These are phyloP conservation scores for Tympanoctomys barrerae DNA, from an alignment of 2,797 vertebrate species.

Conservation along the genomic window DNA sequence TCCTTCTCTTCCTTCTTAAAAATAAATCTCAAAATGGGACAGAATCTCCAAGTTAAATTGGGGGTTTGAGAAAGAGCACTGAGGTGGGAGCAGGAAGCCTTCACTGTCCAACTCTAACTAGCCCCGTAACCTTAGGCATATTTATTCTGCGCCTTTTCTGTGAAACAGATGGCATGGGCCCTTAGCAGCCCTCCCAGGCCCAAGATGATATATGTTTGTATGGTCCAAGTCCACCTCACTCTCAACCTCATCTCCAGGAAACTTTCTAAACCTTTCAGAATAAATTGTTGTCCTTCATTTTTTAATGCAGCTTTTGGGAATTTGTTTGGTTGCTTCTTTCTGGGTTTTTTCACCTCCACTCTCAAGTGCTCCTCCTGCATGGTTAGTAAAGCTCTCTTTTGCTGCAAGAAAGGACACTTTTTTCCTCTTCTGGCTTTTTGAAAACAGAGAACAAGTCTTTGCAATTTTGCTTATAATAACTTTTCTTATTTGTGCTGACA, in stretches of 20 bases:
- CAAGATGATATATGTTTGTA: slow-evolving; percentile 2
- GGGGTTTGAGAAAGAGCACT: background rate
- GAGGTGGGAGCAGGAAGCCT: background rate
- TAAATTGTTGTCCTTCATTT: slow-evolving; percentile 29
- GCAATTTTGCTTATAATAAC: background rate
- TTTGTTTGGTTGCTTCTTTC: slow-evolving; percentile 45
- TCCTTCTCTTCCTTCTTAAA: background rate
- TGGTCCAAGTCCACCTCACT: background rate
- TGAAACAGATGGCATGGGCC: background rate
- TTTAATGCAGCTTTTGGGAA: slow-evolving; percentile 8
- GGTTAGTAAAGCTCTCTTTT: slow-evolving; percentile 40
- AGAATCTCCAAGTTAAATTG: background rate
- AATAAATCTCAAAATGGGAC: background rate
- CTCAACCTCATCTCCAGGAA: slow-evolving; percentile 19
- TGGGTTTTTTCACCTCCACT: slow-evolving; percentile 32
- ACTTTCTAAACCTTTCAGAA: slow-evolving; percentile 52
- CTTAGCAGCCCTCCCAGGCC: background rate
- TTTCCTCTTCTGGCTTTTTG: background rate
- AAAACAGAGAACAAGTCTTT: slow-evolving; percentile 7
- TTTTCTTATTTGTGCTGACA: background rate
- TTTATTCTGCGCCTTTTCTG: background rate
- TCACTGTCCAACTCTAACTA: background rate
- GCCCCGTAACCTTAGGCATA: slow-evolving; percentile 39
- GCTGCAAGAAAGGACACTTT: background rate
- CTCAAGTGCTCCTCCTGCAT: slow-evolving; percentile 37